Evolutionary conservation across 2,888 invertebrate species (phyloP).

Genomic region (Diaphora mendica): DNA sequence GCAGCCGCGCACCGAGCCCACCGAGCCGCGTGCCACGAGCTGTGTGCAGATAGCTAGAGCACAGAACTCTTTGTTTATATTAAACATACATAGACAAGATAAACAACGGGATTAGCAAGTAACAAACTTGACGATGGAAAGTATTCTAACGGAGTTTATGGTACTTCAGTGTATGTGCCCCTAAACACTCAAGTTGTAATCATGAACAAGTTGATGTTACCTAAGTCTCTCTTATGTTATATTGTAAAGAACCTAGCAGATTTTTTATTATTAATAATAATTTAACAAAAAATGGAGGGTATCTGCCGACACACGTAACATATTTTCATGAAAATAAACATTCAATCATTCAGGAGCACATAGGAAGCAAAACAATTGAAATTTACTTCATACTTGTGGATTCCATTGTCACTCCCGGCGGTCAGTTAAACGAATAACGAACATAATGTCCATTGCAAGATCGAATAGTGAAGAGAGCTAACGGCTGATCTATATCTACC

Average conservation of each 20-base stretch:
- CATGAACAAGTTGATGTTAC: neutral
- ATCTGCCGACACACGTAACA: no score
- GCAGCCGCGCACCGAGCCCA: neutral
- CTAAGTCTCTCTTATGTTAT: neutral
- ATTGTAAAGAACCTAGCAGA: no score
- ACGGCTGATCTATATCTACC: slow-evolving; percentile 13
- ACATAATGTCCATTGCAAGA: neutral
- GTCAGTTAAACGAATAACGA: slow-evolving; percentile 1
- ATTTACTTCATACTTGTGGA: neutral
- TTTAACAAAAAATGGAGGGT: no score
- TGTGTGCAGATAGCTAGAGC: neutral
- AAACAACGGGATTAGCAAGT: neutral
- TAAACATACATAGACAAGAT: neutral
- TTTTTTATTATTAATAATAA: no score
- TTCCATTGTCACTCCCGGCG: neutral
- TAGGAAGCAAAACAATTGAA: neutral
- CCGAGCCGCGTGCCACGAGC: neutral
- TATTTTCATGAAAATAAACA: no score
- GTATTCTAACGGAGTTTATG: neutral
- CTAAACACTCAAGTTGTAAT: no score
- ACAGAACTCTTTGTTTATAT: neutral
- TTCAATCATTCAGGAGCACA: neutral
- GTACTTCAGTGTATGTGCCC: no score
- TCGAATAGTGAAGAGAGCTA: neutral
- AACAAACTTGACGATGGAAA: neutral